phyloP scores from a whole-genome alignment of 2,888 invertebrate genomes.

The Lymantria dispar region DNA sequence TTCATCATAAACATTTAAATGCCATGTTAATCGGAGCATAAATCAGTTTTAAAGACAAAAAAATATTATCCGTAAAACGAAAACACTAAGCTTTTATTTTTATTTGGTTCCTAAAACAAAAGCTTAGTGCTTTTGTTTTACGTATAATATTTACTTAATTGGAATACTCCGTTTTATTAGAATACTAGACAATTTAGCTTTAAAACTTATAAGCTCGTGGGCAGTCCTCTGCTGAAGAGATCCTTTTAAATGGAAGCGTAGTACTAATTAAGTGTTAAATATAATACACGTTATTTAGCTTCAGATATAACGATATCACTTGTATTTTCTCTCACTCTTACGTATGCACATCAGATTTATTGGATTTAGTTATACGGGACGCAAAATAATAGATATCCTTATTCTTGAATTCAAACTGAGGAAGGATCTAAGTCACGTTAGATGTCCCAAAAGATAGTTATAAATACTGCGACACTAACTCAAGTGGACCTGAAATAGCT shows the following conservation, averaged over 20 bases:
- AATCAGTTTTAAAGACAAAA: too few relatives aligned
- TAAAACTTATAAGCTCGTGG: slow-evolving; percentile 31
- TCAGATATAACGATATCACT: too few relatives aligned
- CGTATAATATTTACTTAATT: too few relatives aligned
- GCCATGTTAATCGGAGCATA: too few relatives aligned
- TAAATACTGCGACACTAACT: slow-evolving; percentile 10
- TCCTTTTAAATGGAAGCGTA: slow-evolving; percentile 51
- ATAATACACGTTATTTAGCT: slow-evolving; percentile 49
- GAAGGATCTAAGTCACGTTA: slow-evolving; percentile 18
- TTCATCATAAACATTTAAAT: too few relatives aligned
- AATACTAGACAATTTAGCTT: slow-evolving; percentile 2
- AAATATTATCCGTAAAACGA: too few relatives aligned
- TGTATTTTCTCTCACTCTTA: too few relatives aligned
- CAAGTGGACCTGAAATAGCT: slow-evolving; percentile 23
- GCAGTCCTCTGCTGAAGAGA: slow-evolving; percentile 25
- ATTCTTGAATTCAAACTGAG: slow-evolving; percentile 5
- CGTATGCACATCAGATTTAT: too few relatives aligned
- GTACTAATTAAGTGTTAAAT: slow-evolving; percentile 59
- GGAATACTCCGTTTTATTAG: too few relatives aligned
- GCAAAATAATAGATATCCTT: not conserved
- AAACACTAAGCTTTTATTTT: too few relatives aligned
- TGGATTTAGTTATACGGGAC: not conserved
- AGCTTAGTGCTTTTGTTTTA: too few relatives aligned
- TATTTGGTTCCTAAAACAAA: too few relatives aligned
- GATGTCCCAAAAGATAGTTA: slow-evolving; percentile 15